Evolutionary conservation across 2,888 invertebrate species (phyloP).

Genomic region (Bursaphelenchus okinawaensis): DNA sequence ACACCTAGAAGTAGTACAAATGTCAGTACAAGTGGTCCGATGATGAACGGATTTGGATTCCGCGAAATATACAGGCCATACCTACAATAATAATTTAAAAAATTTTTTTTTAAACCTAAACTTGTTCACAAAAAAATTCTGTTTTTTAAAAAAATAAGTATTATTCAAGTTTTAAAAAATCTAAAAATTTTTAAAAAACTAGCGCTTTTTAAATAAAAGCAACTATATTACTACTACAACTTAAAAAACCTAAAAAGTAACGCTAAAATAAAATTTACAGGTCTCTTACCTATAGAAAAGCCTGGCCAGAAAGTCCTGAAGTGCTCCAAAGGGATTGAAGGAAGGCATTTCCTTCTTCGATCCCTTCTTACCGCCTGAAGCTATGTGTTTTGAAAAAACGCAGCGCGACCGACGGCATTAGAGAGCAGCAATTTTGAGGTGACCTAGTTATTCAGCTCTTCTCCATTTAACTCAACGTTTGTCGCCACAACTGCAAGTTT

Average conservation of each 20-base stretch:
- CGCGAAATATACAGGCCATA: conserved; percentile 47
- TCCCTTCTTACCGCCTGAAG: neutral
- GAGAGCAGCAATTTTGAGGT: too few species aligned
- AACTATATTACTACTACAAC: too few species aligned
- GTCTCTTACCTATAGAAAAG: conserved; percentile 37
- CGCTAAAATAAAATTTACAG: neutral
- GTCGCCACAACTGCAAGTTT: too few species aligned
- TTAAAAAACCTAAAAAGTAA: too few species aligned
- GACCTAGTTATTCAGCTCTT: neutral
- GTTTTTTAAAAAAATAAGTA: neutral
- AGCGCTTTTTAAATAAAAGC: too few species aligned
- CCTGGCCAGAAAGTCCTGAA: conserved; percentile 47
- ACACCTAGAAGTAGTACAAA: conserved; percentile 43
- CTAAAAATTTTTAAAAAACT: too few species aligned
- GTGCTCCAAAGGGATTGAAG: conserved; percentile 47
- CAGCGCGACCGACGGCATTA: neutral
- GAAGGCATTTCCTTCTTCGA: neutral
- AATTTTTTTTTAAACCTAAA: neutral
- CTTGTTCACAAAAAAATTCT: too few species aligned
- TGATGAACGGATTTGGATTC: conserved; percentile 45
- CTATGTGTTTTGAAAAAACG: neutral
- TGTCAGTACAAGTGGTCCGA: conserved; percentile 47
- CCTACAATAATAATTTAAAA: conserved; percentile 17
- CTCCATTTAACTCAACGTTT: neutral
- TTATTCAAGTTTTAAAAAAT: neutral